Percentiles rank a stretch among this genome's conserved stretches.
Conservation (phyloP, 2,797 vertebrate species). For the Sternarchorhynchus goeldii region DNA sequence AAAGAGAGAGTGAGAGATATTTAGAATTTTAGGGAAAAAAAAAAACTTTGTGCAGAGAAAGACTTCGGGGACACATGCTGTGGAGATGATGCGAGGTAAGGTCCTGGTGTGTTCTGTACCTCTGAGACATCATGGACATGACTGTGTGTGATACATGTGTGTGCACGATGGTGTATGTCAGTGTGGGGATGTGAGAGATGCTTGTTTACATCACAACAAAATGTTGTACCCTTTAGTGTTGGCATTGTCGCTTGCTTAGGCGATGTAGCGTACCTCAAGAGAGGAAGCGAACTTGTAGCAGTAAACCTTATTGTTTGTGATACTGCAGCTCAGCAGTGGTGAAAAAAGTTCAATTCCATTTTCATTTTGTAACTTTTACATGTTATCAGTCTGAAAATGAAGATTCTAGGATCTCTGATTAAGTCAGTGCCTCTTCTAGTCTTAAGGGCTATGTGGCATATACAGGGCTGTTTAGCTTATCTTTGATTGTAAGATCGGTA, state of each 20-base stretch:
- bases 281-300: neutral
- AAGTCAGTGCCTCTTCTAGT: neutral
- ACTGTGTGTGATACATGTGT: slow-evolving; percentile 19
- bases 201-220: slow-evolving; percentile 47
- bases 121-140: slow-evolving; percentile 23
- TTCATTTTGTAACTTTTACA: slow-evolving; percentile 1
- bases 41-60: slow-evolving; percentile 31
- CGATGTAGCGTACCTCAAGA: neutral
- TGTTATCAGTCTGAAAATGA: slow-evolving; percentile 26
- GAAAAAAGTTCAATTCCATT: neutral
- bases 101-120: slow-evolving; percentile 58
- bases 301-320: neutral
- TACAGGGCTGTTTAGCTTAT: neutral
- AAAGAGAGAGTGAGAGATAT: slow-evolving; percentile 38
- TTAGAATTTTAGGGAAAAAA: slow-evolving; percentile 32
- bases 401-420: neutral
- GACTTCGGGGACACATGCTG: slow-evolving; percentile 46
- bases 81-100: slow-evolving; percentile 81
- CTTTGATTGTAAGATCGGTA: slow-evolving; percentile 7
- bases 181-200: slow-evolving; percentile 35
- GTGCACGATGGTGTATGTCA: slow-evolving; percentile 13
- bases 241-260: neutral
- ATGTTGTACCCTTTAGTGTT: neutral
- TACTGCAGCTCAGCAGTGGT: neutral
- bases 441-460: neutral